Evolutionary conservation across 1,140 invertebrate species (phyloP), one percentile per base, ranked within the genome.

Genomic region (Heliconius melpomene): DNA sequence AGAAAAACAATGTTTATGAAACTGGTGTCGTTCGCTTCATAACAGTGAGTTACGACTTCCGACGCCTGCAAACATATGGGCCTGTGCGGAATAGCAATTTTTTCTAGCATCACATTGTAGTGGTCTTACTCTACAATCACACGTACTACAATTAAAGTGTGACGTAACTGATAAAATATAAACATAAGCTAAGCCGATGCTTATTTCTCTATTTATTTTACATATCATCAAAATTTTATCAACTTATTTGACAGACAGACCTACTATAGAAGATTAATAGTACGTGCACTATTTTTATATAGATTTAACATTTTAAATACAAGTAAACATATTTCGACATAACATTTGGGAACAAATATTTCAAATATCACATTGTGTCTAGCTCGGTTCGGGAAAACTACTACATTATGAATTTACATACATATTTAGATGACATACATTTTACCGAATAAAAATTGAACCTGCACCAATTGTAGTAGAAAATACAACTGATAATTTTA

Each of bases 1-100:
- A 94, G 93, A 94, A 94, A 93, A 94, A 94, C 93, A 93, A 93
- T 94, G 93, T 94, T 94, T 94, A 93, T 94, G 92, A 93, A 94
- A 94, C 92, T 94, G 87, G 92, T 94, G 93, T 93, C 92, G 92
- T 89, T 89, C 89, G 92, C 91, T 85, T 94, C 93, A 94, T 94
- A 94, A 94, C 91, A 90, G 88, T 94, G 92, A 94, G 89, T 94
- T 93, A 94, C 92, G 88, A 93, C 93, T 94, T 94, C 93, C 93
- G 92, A 90, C 89, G 90, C 85, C 87, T 91, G 92, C 88, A 82
- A 83, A 83, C 93, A 94, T 92, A 91, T 93, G 93, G 90, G 84
- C 74, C 85, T 84, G 84, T 89, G 91, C 90, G 82, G 88, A 91
- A 80, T 86, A 81, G 85, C 85, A 84, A 91, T 93, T 94, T 93